A percentile compares a stretch with the other conserved stretches of the same genome.
phyloP scores from a whole-genome alignment of 2,888 invertebrate species.

The Anoncus sp. region DNA sequence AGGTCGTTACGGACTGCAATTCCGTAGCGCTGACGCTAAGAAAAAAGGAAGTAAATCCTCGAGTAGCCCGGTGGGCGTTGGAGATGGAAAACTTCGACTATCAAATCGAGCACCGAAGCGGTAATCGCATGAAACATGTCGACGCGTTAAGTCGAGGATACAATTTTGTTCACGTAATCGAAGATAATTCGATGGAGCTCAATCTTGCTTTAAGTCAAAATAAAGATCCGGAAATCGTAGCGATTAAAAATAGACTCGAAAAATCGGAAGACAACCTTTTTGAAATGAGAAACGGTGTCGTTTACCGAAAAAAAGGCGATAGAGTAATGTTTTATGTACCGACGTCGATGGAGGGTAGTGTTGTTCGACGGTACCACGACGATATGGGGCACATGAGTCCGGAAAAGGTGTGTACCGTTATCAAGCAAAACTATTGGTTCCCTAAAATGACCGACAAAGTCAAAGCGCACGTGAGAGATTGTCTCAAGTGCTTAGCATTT shows the following conservation, averaged over 20 bases:
- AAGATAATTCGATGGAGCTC: constrained; percentile 60
- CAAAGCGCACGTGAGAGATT: constrained; percentile 40
- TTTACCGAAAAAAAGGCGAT: constrained; percentile 56
- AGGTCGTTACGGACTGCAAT: constrained; percentile 73
- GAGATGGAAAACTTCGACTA: constrained; percentile 70
- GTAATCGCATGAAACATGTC: constrained; percentile 70
- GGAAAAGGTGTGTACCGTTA: constrained; percentile 57
- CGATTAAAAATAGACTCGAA: constrained; percentile 67
- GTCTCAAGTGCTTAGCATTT: constrained; percentile 63
- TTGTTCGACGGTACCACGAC: constrained; percentile 62
- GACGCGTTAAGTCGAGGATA: constrained; percentile 68
- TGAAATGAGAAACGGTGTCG: constrained; percentile 64
- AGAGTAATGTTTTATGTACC: constrained; percentile 65
- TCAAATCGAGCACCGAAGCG: constrained; percentile 67
- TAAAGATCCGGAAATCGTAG: constrained; percentile 41
- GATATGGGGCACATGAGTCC: constrained; percentile 62
- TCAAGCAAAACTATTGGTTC: constrained; percentile 59
- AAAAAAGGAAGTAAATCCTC: constrained; percentile 73
- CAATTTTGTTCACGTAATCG: constrained; percentile 49
- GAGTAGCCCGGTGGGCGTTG: constrained; percentile 73
- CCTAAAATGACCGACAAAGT: constrained; percentile 48
- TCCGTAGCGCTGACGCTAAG: constrained; percentile 69
- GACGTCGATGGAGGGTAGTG: constrained; percentile 43
- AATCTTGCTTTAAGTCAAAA: constrained; percentile 58
- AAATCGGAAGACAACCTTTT: constrained; percentile 39